A percentile compares a stretch with the other conserved stretches of the same genome.
phyloP scores from a whole-genome alignment of 2,113 vertebrate species.

The Athene noctua region DNA sequence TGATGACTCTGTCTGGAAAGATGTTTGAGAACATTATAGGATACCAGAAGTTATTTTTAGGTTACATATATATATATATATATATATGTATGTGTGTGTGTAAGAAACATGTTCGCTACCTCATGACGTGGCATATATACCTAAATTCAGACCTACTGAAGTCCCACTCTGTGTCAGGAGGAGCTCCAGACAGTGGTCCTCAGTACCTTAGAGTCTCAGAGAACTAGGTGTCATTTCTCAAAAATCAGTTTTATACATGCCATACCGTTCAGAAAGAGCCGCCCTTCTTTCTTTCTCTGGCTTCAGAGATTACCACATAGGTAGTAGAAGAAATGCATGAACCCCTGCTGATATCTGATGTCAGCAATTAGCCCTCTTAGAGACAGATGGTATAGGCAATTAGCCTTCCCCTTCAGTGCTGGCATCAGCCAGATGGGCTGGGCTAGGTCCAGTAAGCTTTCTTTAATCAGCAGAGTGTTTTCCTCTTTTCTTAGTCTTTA shows the following conservation, averaged over 20 bases:
- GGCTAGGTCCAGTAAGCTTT: conserved; percentile 63
- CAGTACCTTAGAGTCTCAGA: not conserved
- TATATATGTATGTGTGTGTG: not conserved
- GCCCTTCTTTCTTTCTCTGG: not conserved
- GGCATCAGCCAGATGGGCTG: conserved; percentile 58
- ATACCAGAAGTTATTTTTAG: not conserved
- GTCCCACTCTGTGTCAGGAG: not conserved
- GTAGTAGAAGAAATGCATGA: conserved; percentile 38
- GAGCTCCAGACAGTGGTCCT: not conserved
- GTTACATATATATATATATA: not conserved
- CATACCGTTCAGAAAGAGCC: not conserved
- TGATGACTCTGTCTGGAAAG: not conserved
- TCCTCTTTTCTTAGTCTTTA: conserved; percentile 4
- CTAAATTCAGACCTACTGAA: not conserved
- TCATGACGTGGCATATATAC: not conserved
- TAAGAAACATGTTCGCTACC: not conserved
- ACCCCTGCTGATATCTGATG: conserved; percentile 53
- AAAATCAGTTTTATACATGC: not conserved
- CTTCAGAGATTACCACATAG: conserved; percentile 7
- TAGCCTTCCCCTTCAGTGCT: conserved; percentile 54
- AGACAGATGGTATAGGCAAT: conserved; percentile 62
- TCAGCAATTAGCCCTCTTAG: conserved; percentile 60
- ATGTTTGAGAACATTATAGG: not conserved
- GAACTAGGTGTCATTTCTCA: not conserved
- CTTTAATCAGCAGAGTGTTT: conserved; percentile 53